Conservation (phyloP, 35 echinoderm and acorn worm species). For the Lytechinus pictus region DNA sequence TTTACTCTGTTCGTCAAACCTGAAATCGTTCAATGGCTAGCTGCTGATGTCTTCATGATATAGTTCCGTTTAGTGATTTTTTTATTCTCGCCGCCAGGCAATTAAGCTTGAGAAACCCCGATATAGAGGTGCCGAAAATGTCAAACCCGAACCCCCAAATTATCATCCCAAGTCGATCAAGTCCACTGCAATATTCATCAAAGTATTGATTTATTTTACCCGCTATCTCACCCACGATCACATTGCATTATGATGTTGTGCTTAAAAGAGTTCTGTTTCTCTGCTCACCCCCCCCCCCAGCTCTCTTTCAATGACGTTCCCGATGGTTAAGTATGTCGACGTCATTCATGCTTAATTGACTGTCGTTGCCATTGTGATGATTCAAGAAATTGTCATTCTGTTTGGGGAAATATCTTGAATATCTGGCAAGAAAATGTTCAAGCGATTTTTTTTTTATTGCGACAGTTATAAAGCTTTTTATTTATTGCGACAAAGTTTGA, state of each 20-base stretch:
- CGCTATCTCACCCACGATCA: slow-evolving; percentile 7
- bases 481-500: too few species aligned
- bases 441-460: too few species aligned
- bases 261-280: background rate
- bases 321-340: background rate
- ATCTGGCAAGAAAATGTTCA: too few species aligned
- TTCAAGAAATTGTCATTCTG: too few species aligned
- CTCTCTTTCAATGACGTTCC: background rate
- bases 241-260: background rate
- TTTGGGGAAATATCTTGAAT: too few species aligned
- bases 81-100: background rate
- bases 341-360: background rate
- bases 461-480: too few species aligned
- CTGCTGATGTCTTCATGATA: background rate
- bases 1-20: too few species aligned
- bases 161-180: slow-evolving; percentile 1
- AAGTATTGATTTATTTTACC: slow-evolving; percentile 13
- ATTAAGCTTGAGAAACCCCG: background rate
- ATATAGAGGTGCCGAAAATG: slow-evolving; percentile 18
- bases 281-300: background rate
- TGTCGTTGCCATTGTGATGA: background rate
- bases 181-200: slow-evolving; percentile 3
- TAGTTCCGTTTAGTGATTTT: background rate
- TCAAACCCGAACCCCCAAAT: background rate
- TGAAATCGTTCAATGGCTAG: background rate